Percentiles rank a stretch among this genome's conserved stretches.
Conservation (phyloP, 2,888 invertebrate species). For the Drosophila anomalata region DNA sequence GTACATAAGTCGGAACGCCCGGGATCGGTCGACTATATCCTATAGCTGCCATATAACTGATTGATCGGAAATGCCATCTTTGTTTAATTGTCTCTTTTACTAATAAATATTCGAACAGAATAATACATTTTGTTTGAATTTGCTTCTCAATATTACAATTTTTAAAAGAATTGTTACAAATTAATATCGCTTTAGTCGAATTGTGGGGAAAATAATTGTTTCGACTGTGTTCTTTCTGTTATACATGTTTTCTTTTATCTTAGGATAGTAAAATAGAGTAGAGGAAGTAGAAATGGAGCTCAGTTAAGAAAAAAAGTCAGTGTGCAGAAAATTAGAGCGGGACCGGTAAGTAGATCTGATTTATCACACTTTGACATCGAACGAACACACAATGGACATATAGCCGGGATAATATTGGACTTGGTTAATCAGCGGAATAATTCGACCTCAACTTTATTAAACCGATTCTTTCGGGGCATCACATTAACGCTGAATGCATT, state of each 20-base stretch:
- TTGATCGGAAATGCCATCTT: neutral
- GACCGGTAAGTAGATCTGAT: conserved; percentile 52
- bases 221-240: conserved; percentile 17
- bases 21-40: no score
- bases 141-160: conserved; percentile 44
- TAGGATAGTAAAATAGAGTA: conserved; percentile 12
- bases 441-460: conserved; percentile 51
- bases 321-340: conserved; percentile 39
- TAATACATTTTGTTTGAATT: conserved; percentile 72
- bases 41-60: no score
- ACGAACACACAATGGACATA: conserved; percentile 60
- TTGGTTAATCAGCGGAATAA: conserved; percentile 63
- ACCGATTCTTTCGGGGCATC: conserved; percentile 54
- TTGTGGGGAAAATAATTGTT: conserved; percentile 15
- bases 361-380: conserved; percentile 56
- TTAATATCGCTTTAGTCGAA: conserved; percentile 43
- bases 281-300: conserved; percentile 6
- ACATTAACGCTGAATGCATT: conserved; percentile 58
- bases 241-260: conserved; percentile 2
- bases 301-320: conserved; percentile 6
- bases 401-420: conserved; percentile 35
- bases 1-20: no score
- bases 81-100: conserved; percentile 40
- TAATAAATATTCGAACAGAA: conserved; percentile 76
- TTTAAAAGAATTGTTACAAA: conserved; percentile 42